A percentile compares a stretch with the other conserved stretches of the same genome.
Evolutionary conservation across 2,113 vertebrate genomes (phyloP).

Genomic region (Oncorhynchus gorbuscha): DNA sequence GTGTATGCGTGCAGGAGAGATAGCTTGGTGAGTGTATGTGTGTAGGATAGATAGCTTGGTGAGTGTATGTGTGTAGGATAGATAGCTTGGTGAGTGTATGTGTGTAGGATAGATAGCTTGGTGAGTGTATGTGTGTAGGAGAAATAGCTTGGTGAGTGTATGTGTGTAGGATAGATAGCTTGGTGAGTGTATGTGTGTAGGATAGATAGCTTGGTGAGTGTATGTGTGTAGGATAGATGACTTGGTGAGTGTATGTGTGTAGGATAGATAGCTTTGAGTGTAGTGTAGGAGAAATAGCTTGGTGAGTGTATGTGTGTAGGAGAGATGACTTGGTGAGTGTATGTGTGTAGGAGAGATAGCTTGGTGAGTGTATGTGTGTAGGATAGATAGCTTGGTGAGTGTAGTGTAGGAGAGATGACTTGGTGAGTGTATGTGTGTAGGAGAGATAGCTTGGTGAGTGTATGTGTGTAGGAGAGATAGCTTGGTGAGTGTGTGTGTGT

Average conservation of each 20-base stretch:
- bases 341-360: no score
- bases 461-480: conserved; percentile 7
- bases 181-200: no score
- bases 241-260: conserved; percentile 23
- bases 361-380: conserved; percentile 11
- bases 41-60: no score
- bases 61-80: conserved; percentile 8
- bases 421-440: no score
- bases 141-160: no score
- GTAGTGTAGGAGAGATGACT: conserved; percentile 15
- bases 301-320: no score
- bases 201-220: neutral
- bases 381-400: conserved; percentile 11
- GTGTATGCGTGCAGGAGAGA: no score
- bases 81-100: neutral
- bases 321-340: no score
- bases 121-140: no score
- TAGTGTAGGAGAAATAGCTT: neutral
- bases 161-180: no score
- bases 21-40: no score
- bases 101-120: no score
- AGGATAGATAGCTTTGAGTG: neutral
- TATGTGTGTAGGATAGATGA: neutral
- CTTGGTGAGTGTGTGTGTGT: neutral
- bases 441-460: neutral